Base-by-base conservation (phyloP, 2,888 invertebrate species). In the Drosophila pseudotakahashii region DNA sequence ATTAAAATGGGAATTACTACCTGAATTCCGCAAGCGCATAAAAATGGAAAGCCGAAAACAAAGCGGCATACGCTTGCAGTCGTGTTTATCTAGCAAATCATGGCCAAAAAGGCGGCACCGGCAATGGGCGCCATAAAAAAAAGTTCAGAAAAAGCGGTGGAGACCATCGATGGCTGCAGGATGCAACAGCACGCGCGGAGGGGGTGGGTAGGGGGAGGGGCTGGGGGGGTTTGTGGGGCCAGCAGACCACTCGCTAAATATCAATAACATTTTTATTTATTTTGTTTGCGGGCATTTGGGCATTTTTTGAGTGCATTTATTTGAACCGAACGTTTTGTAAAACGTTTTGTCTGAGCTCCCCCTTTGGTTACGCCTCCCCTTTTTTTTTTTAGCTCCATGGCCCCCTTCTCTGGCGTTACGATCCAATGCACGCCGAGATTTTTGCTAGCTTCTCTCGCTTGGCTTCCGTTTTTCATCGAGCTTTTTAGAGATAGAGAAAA, bases 251-350 rank as follows among this genome's bases (percentile, higher is more conserved):
- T 88, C 76, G 88, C 82, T 85, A 83, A 83, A 83, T 83, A 83
- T 83, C 88, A 83, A 82, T 83, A 83, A 83, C 83, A 86, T 83
- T 83, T 83, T 83, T 83, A 82, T 83, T 83, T 88, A 88, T 83
- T 83, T 83, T 83, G 82, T 88, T 83, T 83, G 88, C 80, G 74
- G 88, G 88, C 82, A 79, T 83, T 83, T 83, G 88, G 82, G 82
- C 88, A 85, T 83, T 83, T 83, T 83, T 83, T 85, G 88, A 83
- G 82, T 83, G 88, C 82, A 83, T 83, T 83, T 83, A 83, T 88
- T 88, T 85, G 79, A 83, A 79, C 57, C 79, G 81, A 88, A 74
- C 80, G 73, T 83, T 88, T 88, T 83, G 83, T 88, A 81, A 81
- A 87, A 75, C 82, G 80, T 77, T 76, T 88, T 88, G 85, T 84